A percentile compares a stretch with the other conserved stretches of the same genome.
phyloP scores from a whole-genome alignment of 2,888 invertebrate species.

The Nudaria mundana region DNA sequence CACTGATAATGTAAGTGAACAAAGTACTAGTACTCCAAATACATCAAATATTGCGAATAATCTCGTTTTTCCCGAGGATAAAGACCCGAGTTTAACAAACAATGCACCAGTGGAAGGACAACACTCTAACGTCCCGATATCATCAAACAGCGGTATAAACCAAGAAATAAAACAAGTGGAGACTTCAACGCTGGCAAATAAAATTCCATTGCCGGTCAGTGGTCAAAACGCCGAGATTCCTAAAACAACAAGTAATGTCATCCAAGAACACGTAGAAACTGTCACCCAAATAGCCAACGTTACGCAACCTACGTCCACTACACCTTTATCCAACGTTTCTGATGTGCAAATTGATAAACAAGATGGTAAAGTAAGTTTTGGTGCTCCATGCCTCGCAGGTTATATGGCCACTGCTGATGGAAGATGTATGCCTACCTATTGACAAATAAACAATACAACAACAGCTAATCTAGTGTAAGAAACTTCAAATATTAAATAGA shows the following conservation, averaged over 20 bases:
- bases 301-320: background rate
- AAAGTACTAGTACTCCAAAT: background rate
- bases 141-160: background rate
- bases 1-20: conserved; percentile 2
- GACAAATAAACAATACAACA: conserved; percentile 3
- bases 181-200: background rate
- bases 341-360: conserved; percentile 28
- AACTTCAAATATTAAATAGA: background rate
- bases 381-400: conserved; percentile 52
- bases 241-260: background rate
- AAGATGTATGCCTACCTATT: conserved; percentile 54
- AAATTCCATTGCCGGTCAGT: background rate
- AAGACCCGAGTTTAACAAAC: background rate
- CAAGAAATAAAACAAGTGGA: background rate
- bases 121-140: background rate
- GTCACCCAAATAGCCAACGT: background rate
- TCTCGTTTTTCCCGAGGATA: background rate
- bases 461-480: background rate
- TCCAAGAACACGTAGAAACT: no score
- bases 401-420: conserved; percentile 57
- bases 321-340: conserved; percentile 5
- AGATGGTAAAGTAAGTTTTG: conserved; percentile 56
- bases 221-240: background rate
- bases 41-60: background rate
- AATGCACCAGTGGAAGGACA: background rate